Base-by-base conservation (phyloP, 2,797 vertebrate genomes). In the Cynodonichthys magdalenae region DNA sequence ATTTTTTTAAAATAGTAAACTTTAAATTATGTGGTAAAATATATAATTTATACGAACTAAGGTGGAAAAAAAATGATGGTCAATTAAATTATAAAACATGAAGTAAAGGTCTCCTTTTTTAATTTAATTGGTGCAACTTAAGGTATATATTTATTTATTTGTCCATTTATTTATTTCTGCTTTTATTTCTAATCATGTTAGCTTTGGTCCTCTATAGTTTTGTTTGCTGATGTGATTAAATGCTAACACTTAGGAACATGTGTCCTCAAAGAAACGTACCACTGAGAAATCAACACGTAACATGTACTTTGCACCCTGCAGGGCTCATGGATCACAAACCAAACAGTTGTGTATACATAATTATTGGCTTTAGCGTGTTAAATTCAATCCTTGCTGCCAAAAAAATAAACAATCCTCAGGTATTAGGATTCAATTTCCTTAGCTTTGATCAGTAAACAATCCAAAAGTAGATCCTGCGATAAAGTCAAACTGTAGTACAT, bases 401-500 rank as follows among this genome's bases (percentile, higher is more conserved):
- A 65, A n/a, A 59, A 39, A 66, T 12, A 73, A 71, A 69, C 17
- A 44, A 14, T 61, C 24, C 31, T 17, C 12, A 46, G 39, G 48
- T 58, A 31, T 47, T 17, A 57, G 51, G 27, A 57, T 50, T 50
- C 50, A 41, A 61, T 82, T 85, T 87, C 81, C 80, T 83, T 72
- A 66, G 64, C 90, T 88, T 89, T 92, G 89, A 88, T 88, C 74
- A 62, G 57, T 62, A 39, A 77, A 72, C 52, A 73, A 79, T 74
- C 79, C 74, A 77, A 75, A 69, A 66, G 75, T 62, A 90, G 88
- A 92, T 90, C 80, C 75, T 80, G 51, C 80, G 88, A 88, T 89
- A 82, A 85, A 85, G 85, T 89, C 71, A 75, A 86, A 91, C 83
- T 85, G 82, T 85, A 69, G 65, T 76, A 93, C 92, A 93, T 66